Conservation (phyloP, 2,888 invertebrate genomes). For the Lasius fuliginosus region DNA sequence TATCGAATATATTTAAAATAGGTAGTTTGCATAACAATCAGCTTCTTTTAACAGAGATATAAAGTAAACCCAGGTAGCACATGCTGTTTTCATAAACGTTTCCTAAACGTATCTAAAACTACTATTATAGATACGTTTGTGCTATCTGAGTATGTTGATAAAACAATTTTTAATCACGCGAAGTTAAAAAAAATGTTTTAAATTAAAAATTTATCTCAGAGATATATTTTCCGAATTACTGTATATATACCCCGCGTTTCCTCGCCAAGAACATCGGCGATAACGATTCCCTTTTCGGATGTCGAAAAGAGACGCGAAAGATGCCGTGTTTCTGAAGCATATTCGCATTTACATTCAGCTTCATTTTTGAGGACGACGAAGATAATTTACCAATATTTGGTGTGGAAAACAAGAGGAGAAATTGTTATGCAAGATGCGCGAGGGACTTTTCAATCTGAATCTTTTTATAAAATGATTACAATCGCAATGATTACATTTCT, state of each 20-base stretch:
- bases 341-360: slow-evolving; percentile 66
- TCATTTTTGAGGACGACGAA: slow-evolving; percentile 43
- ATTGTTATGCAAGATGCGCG: slow-evolving; percentile 2
- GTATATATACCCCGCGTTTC: background rate
- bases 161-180: slow-evolving; percentile 13
- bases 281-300: slow-evolving; percentile 51
- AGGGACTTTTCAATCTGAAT: slow-evolving; percentile 47
- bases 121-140: background rate
- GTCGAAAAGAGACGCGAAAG: slow-evolving; percentile 23
- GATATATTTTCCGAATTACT: background rate
- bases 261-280: slow-evolving; percentile 21
- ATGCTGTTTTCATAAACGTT: background rate
- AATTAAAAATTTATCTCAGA: background rate
- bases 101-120: background rate
- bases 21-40: background rate
- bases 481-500: slow-evolving; percentile 55
- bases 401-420: background rate
- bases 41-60: background rate
- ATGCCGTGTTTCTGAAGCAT: slow-evolving; percentile 45
- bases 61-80: background rate
- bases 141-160: background rate
- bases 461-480: slow-evolving; percentile 60
- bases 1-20: background rate
- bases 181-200: background rate
- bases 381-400: slow-evolving; percentile 62